Percentiles rank a stretch among this genome's conserved stretches.
phyloP scores from a whole-genome alignment of 2,113 vertebrate species.

The Zosterops lateralis region DNA sequence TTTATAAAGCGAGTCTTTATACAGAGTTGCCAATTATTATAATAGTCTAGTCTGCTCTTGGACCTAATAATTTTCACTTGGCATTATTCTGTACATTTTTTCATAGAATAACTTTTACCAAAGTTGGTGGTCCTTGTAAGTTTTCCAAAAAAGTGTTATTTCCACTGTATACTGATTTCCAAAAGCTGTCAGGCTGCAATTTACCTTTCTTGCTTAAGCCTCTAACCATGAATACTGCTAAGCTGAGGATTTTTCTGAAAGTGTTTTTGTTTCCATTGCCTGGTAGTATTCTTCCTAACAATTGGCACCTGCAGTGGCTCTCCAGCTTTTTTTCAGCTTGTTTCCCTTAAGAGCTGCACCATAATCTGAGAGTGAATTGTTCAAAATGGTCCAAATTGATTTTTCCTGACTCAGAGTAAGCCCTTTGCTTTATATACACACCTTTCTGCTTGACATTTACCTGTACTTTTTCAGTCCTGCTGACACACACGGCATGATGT shows the following conservation, averaged over 20 bases:
- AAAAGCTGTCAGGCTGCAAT: not conserved
- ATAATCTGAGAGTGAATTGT: not conserved
- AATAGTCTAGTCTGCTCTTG: not conserved
- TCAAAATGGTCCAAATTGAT: not conserved
- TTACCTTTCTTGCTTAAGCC: not conserved
- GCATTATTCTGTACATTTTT: not conserved
- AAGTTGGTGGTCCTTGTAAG: not conserved
- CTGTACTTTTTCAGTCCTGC: not conserved
- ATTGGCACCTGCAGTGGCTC: not conserved
- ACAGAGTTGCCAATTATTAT: not conserved
- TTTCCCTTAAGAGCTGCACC: not conserved
- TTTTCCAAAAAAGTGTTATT: not conserved
- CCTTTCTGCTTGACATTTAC: slow-evolving; percentile 14
- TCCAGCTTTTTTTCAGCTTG: not conserved
- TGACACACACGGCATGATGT: not conserved
- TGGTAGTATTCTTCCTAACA: not conserved
- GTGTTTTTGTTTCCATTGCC: not conserved
- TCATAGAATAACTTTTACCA: not conserved
- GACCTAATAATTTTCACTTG: not conserved
- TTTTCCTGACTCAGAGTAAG: not conserved
- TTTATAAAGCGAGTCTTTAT: not conserved
- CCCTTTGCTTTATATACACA: not conserved
- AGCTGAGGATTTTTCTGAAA: not conserved
- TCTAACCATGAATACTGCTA: not conserved
- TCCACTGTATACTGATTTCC: not conserved